Percentiles rank a stretch among this genome's conserved stretches.
phyloP scores from a whole-genome alignment of 2,797 vertebrate genomes.

The Tarsius wallacei region DNA sequence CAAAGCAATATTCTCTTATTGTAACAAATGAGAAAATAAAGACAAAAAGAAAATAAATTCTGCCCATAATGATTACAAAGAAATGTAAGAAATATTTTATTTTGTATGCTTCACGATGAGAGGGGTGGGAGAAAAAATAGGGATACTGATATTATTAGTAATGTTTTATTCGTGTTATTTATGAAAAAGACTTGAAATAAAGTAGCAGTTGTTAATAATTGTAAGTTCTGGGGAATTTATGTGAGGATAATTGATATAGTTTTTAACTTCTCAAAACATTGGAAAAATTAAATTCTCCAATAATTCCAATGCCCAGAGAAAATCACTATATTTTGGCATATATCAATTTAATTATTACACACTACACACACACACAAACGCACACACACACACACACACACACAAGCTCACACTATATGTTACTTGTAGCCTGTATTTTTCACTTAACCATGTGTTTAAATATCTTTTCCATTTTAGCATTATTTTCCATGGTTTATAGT shows the following conservation, averaged over 20 bases:
- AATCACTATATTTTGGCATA: background rate
- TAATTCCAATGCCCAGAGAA: background rate
- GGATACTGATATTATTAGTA: background rate
- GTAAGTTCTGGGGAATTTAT: slow-evolving; percentile 9
- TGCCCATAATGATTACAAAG: slow-evolving; percentile 47
- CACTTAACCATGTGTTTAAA: background rate
- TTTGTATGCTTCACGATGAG: slow-evolving; percentile 19
- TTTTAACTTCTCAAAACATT: slow-evolving; percentile 31
- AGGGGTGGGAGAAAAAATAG: background rate
- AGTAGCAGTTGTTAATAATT: slow-evolving; percentile 36
- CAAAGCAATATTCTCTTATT: slow-evolving; percentile 70
- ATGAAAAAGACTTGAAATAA: slow-evolving; percentile 46
- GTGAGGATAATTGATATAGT: background rate
- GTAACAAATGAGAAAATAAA: slow-evolving; percentile 71
- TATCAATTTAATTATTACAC: background rate
- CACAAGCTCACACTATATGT: background rate
- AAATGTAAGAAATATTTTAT: slow-evolving; percentile 63
- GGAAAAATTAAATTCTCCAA: background rate
- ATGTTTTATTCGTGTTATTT: slow-evolving; percentile 46
- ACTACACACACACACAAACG: background rate
- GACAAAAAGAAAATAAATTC: slow-evolving; percentile 70
- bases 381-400: background rate
- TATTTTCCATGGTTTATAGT: background rate
- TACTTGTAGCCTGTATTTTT: background rate
- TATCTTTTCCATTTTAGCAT: background rate